These are phyloP conservation scores for Leucopsar rothschildi DNA, from an alignment of 2,113 vertebrate genomes.

Conservation along the genomic window DNA sequence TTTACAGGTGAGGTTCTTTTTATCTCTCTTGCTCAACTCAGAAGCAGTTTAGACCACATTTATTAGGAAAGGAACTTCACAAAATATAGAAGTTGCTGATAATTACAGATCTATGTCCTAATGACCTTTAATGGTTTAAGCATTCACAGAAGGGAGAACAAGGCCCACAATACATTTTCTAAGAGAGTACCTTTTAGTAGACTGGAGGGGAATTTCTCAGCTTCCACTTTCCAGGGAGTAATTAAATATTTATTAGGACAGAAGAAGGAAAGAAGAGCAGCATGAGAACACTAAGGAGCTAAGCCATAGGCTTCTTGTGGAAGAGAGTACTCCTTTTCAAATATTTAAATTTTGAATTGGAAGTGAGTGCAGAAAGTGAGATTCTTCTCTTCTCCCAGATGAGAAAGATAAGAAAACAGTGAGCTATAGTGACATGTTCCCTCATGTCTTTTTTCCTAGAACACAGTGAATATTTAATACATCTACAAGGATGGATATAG, in stretches of 20 bases:
- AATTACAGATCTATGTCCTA: neutral
- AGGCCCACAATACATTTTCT: neutral
- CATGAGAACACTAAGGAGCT: neutral
- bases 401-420: neutral
- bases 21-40: neutral
- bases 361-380: neutral
- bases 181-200: neutral
- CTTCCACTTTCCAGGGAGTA: neutral
- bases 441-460: neutral
- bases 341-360: neutral
- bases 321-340: neutral
- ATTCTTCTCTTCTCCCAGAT: neutral
- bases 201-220: neutral
- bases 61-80: neutral
- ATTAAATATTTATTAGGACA: neutral
- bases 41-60: neutral
- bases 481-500: neutral
- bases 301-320: neutral
- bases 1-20: neutral
- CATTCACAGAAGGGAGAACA: neutral
- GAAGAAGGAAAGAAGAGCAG: neutral
- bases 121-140: neutral
- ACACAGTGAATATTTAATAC: neutral
- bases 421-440: neutral
- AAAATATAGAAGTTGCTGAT: neutral